Base-by-base conservation (phyloP, 1,140 invertebrate species). In the Diploscapter pachys region DNA sequence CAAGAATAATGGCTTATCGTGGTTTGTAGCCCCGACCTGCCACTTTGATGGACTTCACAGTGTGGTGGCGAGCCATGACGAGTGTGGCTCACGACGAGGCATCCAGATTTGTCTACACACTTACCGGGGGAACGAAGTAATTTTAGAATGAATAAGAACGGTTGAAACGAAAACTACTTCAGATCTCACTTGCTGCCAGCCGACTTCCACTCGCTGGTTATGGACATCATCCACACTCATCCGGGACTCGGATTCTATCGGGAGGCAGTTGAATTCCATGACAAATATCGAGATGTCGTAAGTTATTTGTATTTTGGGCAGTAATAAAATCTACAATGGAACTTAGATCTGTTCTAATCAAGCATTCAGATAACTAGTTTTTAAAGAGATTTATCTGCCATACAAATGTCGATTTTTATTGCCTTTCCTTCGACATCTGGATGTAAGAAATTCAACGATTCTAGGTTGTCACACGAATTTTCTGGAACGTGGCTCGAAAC, bases 201-300 rank as follows among this genome's bases (percentile, higher is more conserved):
- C 9, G 96, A 99, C 87, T 92, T 99, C 84, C 92, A 95, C 80
- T 91, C 93, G 55, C 81, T 81, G 63, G 73, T 96, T 62, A 93
- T 98, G 88, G 97, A 99, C 88, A 93, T 99, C 2, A 95, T 99
- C 49, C 95, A 99, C 85, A 95, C 95, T n/a, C 96, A 99, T 90
- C 96, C 96, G 3, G 96, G 96, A 63, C 89, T 99, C 72, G 93
- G 91, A 61, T 98, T 98, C 88, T 89, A 99, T 11, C 94, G 95
- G 86, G 94, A 97, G 87, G 94, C 96, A 64, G 93, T 92, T 9
- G 95, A 98, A 88, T 99, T 99, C 88, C 96, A 99, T 90, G 96
- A 94, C 71, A 91, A 95, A 89, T 98, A 98, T 86, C 79, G 78
- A 57, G 80, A 83, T 67, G 83, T 85, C 5, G 75, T 76, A 6